A percentile compares a stretch with the other conserved stretches of the same genome.
These are phyloP conservation scores for Pollenia amentaria DNA, from an alignment of 2,888 invertebrate species.

Conservation along the genomic window DNA sequence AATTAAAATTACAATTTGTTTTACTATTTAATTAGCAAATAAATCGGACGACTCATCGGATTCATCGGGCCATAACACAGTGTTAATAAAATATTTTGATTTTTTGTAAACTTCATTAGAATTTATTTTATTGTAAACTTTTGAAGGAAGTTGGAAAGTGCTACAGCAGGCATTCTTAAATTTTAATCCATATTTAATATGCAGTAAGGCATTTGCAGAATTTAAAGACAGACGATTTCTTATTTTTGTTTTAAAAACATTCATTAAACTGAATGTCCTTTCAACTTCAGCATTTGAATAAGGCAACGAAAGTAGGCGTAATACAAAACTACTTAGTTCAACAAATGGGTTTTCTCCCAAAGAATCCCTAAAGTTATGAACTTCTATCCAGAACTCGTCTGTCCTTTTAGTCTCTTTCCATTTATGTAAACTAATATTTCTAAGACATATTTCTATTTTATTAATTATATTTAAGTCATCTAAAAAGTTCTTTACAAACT, in stretches of 20 bases:
- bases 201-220: conserved; percentile 29
- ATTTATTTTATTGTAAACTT: conserved; percentile 15
- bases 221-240: conserved; percentile 21
- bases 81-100: conserved; percentile 14
- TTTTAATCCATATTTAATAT: conserved; percentile 10
- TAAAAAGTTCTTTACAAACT: conserved; percentile 14
- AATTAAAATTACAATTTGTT: not conserved
- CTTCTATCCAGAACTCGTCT: conserved; percentile 35
- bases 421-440: too few species aligned
- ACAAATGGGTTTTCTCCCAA: too few species aligned
- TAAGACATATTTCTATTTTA: too few species aligned
- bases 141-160: conserved; percentile 17
- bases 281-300: conserved; percentile 14
- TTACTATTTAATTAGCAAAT: conserved; percentile 1
- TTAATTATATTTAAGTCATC: too few species aligned
- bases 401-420: too few species aligned
- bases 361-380: conserved; percentile 21
- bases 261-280: conserved; percentile 10
- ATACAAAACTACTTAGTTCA: not conserved
- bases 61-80: conserved; percentile 20
- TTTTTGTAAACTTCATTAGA: conserved; percentile 17
- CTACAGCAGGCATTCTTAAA: conserved; percentile 18
- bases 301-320: not conserved
- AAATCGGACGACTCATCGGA: conserved; percentile 15
- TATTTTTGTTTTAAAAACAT: conserved; percentile 20